Conservation (phyloP, 2,113 vertebrate species). For the Tenrec ecaudatus region DNA sequence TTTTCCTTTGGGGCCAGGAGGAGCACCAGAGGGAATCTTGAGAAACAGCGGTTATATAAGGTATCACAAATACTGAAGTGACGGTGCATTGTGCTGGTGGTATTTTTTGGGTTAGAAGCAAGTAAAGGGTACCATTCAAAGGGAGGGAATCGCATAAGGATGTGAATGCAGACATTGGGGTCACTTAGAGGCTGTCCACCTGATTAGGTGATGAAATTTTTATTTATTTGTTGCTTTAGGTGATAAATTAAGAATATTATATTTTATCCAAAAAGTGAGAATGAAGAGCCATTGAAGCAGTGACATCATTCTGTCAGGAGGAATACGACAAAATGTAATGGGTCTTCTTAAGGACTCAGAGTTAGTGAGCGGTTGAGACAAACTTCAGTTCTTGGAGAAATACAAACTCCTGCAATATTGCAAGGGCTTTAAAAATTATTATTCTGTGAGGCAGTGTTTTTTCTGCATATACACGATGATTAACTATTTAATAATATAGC, state of each 20-base stretch:
- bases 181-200: background rate
- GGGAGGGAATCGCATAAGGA: background rate
- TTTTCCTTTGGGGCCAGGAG: background rate
- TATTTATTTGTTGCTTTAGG: too few species aligned
- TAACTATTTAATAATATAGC: constrained; percentile 68
- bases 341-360: background rate
- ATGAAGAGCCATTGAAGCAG: background rate
- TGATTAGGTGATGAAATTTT: background rate
- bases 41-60: background rate
- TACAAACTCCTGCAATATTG: background rate
- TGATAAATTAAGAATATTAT: background rate
- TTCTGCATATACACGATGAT: constrained; percentile 56
- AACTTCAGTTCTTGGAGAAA: background rate
- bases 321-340: background rate
- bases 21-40: background rate
- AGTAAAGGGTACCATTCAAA: background rate
- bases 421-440: background rate
- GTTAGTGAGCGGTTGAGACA: background rate
- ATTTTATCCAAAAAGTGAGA: constrained; percentile 6
- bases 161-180: background rate
- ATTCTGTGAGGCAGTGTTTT: constrained; percentile 36
- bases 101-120: background rate
- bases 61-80: background rate
- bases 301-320: background rate
- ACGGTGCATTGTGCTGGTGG: background rate